Evolutionary conservation across 1,140 invertebrate species (phyloP).

Genomic region (Probaryconus sp.): DNA sequence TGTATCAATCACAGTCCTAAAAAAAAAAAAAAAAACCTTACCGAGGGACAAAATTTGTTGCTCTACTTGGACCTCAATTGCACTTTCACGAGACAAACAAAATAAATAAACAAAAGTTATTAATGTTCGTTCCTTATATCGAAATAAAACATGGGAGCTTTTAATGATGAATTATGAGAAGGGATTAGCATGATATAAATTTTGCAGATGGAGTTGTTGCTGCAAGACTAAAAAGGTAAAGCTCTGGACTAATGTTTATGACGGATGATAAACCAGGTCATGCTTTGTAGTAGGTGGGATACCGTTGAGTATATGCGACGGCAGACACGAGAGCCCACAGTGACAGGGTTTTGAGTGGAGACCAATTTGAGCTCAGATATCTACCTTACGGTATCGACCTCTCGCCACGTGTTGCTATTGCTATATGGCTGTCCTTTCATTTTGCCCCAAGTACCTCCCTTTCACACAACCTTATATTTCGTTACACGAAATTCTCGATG

Average conservation of each 20-base stretch:
- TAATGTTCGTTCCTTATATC: too few relatives aligned
- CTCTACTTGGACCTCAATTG: too few relatives aligned
- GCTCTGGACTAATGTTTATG: constrained; percentile 30
- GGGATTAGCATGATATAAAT: constrained; percentile 32
- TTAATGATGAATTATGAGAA: constrained; percentile 17
- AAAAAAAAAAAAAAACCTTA: too few relatives aligned
- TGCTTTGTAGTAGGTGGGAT: constrained; percentile 7
- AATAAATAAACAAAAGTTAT: too few relatives aligned
- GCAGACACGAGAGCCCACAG: neutral
- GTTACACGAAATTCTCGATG: too few relatives aligned
- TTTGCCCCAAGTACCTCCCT: too few relatives aligned
- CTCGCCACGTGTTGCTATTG: constrained; percentile 15
- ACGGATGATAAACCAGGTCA: constrained; percentile 28
- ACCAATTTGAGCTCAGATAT: constrained; percentile 5
- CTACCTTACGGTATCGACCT: constrained; percentile 8
- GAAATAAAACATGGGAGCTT: too few relatives aligned
- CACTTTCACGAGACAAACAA: too few relatives aligned
- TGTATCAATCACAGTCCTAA: too few relatives aligned
- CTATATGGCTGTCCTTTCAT: too few relatives aligned
- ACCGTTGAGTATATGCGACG: neutral
- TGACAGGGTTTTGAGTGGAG: constrained; percentile 4
- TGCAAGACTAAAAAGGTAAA: constrained; percentile 24
- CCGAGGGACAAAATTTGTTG: too few relatives aligned
- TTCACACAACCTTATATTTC: too few relatives aligned
- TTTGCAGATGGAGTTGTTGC: neutral